Evolutionary conservation across 2,888 invertebrate genomes (phyloP), one percentile per base, ranked within the genome.

Genomic region (Leptura quadrifasciata): DNA sequence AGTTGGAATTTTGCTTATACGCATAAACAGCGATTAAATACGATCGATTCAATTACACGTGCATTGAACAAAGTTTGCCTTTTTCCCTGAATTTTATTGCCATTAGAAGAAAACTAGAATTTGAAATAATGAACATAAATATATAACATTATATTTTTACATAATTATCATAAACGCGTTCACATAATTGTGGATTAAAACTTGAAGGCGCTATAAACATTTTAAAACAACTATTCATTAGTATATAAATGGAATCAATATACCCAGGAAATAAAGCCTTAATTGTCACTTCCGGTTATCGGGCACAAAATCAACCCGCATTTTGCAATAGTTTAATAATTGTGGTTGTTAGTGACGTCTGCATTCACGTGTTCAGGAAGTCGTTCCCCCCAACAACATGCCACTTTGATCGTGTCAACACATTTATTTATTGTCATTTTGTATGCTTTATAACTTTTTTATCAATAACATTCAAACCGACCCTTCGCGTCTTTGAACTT

Each of bases 251-350:
- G 31, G 39, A 69, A 69, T 69, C 58, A 21, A 69, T 58, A 27
- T 68, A 24, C 12, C 52, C 52, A 39, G 75, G 70, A 75, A 75
- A 75, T 75, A 63, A 21, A 55, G 54, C 31, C 20, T 47, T 75
- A 75, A 75, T 75, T 63, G 57, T 58, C n/a, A n/a, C 54, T 70
- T 75, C 75, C 75, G 75, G 71, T 54, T 70, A 74, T 61, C 69
- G 70, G 63, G 24, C 47, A 35, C 54, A 73, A 31, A 72, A 73
- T 73, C 73, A 73, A 65, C 73, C 73, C 73, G 73, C 73, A 73
- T 73, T 73, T 67, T 73, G 58, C 57, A 54, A 73, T 65, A 69
- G 18, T 69, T 69, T 39, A 69, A 12, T 58, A 21, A 69, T 47
- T 31, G 54, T 60, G 58, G 57, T 57, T 39, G 58, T 58, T 58